These are phyloP conservation scores for Pogonocichla stellata DNA, from an alignment of 2,113 vertebrate genomes.

Conservation along the genomic window DNA sequence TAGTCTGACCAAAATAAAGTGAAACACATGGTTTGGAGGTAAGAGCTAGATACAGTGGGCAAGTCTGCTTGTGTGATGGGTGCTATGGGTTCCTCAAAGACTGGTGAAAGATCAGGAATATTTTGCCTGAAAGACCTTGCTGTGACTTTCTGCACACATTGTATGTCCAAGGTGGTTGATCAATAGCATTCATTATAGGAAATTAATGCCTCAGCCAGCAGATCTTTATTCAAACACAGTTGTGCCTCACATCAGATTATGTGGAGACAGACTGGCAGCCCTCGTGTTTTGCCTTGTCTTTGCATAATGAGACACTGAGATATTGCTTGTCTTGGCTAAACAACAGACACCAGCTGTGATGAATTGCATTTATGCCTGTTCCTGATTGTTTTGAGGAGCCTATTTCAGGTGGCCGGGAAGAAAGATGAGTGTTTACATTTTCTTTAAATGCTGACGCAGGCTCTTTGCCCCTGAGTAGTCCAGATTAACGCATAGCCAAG, in stretches of 20 bases:
- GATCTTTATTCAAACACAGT: not conserved
- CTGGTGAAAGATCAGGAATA: not conserved
- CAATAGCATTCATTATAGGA: not conserved
- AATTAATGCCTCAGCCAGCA: not conserved
- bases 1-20: not conserved
- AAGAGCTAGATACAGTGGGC: not conserved
- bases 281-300: not conserved
- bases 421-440: slow-evolving; percentile 43
- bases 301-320: not conserved
- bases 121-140: not conserved
- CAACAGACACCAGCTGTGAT: not conserved
- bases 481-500: not conserved
- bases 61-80: not conserved
- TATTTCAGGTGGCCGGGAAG: slow-evolving; percentile 5
- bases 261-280: not conserved
- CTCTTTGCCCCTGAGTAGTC: not conserved
- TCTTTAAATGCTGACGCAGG: not conserved
- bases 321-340: slow-evolving; percentile 7
- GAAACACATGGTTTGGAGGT: not conserved
- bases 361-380: slow-evolving; percentile 1
- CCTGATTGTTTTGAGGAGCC: not conserved
- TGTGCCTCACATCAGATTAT: not conserved
- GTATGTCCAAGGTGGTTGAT: not conserved
- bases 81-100: not conserved
- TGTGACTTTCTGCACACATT: rapidly evolving